These are phyloP conservation scores for Leptinotarsa tumamoca DNA, from an alignment of 2,888 invertebrate genomes.

Conservation along the genomic window DNA sequence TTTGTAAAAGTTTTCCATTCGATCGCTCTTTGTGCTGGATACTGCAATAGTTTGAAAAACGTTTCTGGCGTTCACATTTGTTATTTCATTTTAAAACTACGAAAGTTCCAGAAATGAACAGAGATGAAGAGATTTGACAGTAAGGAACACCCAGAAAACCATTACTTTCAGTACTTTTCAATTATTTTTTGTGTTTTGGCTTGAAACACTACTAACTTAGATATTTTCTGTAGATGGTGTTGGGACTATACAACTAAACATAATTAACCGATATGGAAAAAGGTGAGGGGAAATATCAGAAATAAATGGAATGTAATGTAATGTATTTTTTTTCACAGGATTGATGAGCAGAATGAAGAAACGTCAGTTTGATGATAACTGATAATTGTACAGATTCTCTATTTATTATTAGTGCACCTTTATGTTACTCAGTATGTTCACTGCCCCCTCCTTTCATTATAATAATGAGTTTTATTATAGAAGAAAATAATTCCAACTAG, in stretches of 20 bases:
- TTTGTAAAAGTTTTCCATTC: no score
- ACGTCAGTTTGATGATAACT: slow-evolving; percentile 57
- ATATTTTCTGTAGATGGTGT: slow-evolving; percentile 62
- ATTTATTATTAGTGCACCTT: slow-evolving; percentile 38
- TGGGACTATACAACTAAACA: slow-evolving; percentile 66
- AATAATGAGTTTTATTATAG: no score
- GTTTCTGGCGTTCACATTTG: no score
- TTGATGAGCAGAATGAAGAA: slow-evolving; percentile 62
- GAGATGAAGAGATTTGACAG: no score
- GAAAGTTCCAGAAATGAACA: no score
- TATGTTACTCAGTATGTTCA: not conserved
- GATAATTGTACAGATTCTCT: slow-evolving; percentile 48
- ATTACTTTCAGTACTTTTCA: no score
- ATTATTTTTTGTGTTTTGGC: no score
- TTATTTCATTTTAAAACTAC: no score
- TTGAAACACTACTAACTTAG: slow-evolving; percentile 27
- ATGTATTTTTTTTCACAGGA: slow-evolving; percentile 52
- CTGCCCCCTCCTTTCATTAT: slow-evolving; percentile 3
- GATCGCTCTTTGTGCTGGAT: no score
- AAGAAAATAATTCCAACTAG: no score
- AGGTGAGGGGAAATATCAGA: slow-evolving; percentile 11
- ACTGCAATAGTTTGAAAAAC: no score
- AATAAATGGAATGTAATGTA: not conserved
- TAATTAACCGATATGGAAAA: slow-evolving; percentile 26
- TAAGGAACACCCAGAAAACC: no score